Conservation (phyloP, 2,113 vertebrate species). For the Pristiophorus japonicus region DNA sequence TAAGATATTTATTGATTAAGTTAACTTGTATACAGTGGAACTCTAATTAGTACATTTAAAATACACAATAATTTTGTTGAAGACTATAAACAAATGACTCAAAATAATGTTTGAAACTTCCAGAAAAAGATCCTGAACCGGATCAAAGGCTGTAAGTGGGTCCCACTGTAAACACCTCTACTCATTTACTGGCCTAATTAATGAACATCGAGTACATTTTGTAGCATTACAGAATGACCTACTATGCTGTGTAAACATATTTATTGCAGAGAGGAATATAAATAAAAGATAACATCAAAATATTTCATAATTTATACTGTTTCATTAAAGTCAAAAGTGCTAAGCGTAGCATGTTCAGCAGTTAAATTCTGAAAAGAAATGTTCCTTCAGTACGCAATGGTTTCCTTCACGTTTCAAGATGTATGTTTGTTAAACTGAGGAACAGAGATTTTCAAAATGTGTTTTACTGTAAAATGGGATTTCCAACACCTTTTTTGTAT, state of each 20-base stretch:
- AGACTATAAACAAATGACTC: not conserved
- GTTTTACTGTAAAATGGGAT: conserved; percentile 36
- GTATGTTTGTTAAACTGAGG: conserved; percentile 34
- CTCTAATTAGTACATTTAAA: not conserved
- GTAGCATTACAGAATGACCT: conserved; percentile 23
- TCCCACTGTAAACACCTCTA: conserved; percentile 23
- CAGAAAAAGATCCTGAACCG: not conserved
- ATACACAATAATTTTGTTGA: not conserved
- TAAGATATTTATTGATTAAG: conserved; percentile 15
- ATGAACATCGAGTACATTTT: conserved; percentile 18
- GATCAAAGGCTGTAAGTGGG: not conserved
- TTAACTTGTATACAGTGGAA: conserved; percentile 19
- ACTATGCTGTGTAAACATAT: conserved; percentile 35
- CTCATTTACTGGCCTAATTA: conserved; percentile 22
- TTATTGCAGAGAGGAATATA: conserved; percentile 35
- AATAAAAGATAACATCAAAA: conserved; percentile 36
- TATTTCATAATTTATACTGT: conserved; percentile 36
- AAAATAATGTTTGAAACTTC: conserved; percentile 14
- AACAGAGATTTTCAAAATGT: conserved; percentile 27
- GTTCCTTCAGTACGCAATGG: too few relatives aligned
- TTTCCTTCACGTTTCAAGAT: conserved; percentile 28
- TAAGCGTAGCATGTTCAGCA: conserved; percentile 16
- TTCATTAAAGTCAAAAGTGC: conserved; percentile 25
- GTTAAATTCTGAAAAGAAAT: not conserved
- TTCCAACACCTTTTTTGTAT: conserved; percentile 34